Percentiles rank a stretch among this genome's conserved stretches.
Evolutionary conservation across 2,113 vertebrate genomes (phyloP).

Genomic region (Gymnocephalus cernua): DNA sequence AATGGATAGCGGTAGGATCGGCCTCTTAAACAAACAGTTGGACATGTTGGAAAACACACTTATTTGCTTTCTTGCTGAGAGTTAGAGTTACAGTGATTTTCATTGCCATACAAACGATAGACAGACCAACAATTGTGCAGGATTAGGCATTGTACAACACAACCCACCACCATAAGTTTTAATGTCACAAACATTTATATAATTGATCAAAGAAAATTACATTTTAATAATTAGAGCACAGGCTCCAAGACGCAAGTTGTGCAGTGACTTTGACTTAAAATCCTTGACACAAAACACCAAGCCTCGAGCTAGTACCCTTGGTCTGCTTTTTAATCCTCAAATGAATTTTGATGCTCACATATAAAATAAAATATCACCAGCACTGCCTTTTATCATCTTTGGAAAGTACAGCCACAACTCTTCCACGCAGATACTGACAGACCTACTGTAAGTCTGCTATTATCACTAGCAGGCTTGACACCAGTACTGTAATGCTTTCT

Average conservation of each 20-base stretch:
- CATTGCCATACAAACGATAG: neutral
- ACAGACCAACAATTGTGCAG: neutral
- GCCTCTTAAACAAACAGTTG: neutral
- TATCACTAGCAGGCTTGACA: constrained; percentile 14
- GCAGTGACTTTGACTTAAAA: constrained; percentile 5
- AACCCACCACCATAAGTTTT: neutral
- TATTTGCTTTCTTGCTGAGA: neutral
- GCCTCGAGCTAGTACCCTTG: constrained; percentile 4
- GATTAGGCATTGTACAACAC: neutral
- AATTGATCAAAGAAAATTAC: neutral
- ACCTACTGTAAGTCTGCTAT: constrained; percentile 11
- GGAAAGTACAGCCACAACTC: constrained; percentile 21
- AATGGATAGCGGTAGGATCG: neutral
- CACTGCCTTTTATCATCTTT: constrained; percentile 23
- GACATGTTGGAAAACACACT: neutral
- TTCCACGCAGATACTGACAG: constrained; percentile 4
- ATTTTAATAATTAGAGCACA: constrained; percentile 10
- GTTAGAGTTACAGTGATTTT: neutral
- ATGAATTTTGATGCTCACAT: constrained; percentile 16
- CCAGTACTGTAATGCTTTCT: constrained; percentile 13
- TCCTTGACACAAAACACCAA: constrained; percentile 5
- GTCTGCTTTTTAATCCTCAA: constrained; percentile 31
- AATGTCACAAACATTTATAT: neutral
- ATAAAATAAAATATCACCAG: constrained; percentile 2
- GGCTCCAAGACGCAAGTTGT: neutral